Conservation (phyloP, 2,888 invertebrate genomes). For the Erannis defoliaria region DNA sequence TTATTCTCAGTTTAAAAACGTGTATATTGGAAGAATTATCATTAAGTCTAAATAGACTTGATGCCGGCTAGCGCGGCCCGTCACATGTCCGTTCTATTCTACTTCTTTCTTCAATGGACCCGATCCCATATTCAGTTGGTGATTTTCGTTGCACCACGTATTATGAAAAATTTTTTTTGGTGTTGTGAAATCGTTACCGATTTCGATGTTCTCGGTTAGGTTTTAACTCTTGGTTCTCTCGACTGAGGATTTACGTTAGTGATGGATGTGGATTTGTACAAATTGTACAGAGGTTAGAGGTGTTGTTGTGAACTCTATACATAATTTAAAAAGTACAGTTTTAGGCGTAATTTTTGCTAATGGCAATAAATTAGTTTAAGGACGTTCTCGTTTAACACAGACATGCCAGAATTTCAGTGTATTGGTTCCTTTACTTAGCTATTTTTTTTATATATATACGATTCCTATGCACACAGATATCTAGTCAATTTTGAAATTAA, state of each 20-base stretch:
- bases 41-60: too few relatives aligned
- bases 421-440: constrained; percentile 85
- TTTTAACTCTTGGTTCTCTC: constrained; percentile 63
- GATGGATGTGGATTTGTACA: constrained; percentile 77
- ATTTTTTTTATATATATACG: constrained; percentile 75
- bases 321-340: constrained; percentile 80
- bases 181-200: constrained; percentile 60
- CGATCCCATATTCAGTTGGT: constrained; percentile 57
- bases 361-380: constrained; percentile 77
- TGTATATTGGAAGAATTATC: too few relatives aligned
- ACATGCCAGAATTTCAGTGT: constrained; percentile 81
- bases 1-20: too few relatives aligned
- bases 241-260: constrained; percentile 74
- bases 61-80: too few relatives aligned
- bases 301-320: constrained; percentile 78
- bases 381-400: constrained; percentile 67
- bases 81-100: too few relatives aligned
- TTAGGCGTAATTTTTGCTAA: constrained; percentile 76
- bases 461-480: constrained; percentile 86
- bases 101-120: too few relatives aligned
- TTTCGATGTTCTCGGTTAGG: constrained; percentile 60
- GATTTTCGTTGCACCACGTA: constrained; percentile 65
- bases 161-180: constrained; percentile 63
- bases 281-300: constrained; percentile 80
- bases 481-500: constrained; percentile 87